Percentiles rank a stretch among this genome's conserved stretches.
These are phyloP conservation scores for Stenodera caucasica DNA, from an alignment of 2,888 invertebrate species.

Conservation along the genomic window DNA sequence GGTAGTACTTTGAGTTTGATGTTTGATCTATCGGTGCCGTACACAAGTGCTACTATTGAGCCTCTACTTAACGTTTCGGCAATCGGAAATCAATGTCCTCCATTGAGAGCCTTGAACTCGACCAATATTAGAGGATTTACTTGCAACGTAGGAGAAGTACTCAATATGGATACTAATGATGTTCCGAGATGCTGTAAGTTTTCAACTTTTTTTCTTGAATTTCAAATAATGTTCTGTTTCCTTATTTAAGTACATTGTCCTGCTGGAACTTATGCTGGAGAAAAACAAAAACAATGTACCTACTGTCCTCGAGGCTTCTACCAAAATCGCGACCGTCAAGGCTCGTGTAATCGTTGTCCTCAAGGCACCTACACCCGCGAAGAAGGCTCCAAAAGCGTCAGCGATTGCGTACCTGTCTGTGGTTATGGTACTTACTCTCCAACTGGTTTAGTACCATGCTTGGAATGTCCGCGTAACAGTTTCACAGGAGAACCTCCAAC, in stretches of 20 bases:
- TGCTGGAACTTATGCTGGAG: slow-evolving; percentile 90
- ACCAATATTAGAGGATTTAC: slow-evolving; percentile 87
- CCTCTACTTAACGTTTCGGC: slow-evolving; percentile 85
- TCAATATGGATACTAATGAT: slow-evolving; percentile 90
- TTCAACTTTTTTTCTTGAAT: neutral
- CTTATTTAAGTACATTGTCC: slow-evolving; percentile 85
- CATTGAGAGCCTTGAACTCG: slow-evolving; percentile 82
- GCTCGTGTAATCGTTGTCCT: slow-evolving; percentile 87
- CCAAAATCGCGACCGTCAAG: slow-evolving; percentile 90
- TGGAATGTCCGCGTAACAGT: slow-evolving; percentile 92
- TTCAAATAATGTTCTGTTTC: slow-evolving; percentile 3
- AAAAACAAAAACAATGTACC: slow-evolving; percentile 88
- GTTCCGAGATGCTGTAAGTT: slow-evolving; percentile 89
- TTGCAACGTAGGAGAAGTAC: slow-evolving; percentile 89
- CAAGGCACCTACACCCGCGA: slow-evolving; percentile 90
- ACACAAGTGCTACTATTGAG: slow-evolving; percentile 87
- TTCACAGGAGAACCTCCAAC: slow-evolving; percentile 86
- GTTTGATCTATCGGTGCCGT: slow-evolving; percentile 91
- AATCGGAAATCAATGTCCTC: slow-evolving; percentile 91
- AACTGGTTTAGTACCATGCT: slow-evolving; percentile 89
- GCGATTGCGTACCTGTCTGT: slow-evolving; percentile 90
- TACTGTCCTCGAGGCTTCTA: slow-evolving; percentile 91
- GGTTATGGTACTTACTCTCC: slow-evolving; percentile 96
- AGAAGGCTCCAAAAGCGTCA: slow-evolving; percentile 83
- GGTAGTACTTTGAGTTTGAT: slow-evolving; percentile 91